phyloP scores from a whole-genome alignment of 1,140 invertebrate species.

The Lordiphosa collinella region DNA sequence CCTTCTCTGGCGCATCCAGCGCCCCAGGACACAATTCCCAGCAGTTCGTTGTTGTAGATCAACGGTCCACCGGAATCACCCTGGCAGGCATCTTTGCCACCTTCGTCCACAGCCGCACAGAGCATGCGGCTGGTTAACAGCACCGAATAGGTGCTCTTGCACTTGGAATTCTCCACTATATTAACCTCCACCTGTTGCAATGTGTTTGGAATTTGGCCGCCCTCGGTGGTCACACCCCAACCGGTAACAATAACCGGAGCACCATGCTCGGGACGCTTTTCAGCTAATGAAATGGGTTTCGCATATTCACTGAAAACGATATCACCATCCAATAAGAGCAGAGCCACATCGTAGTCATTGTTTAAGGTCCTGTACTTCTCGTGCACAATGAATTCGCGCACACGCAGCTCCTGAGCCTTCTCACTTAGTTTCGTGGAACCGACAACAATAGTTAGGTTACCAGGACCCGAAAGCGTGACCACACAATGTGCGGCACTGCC shows the following conservation, averaged over 20 bases:
- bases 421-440: conserved; percentile 50
- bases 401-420: conserved; percentile 29
- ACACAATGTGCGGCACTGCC: conserved; percentile 83
- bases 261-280: conserved; percentile 37
- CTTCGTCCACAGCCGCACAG: conserved; percentile 80
- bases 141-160: conserved; percentile 44
- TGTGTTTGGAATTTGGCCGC: conserved; percentile 33
- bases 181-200: conserved; percentile 57
- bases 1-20: conserved; percentile 83
- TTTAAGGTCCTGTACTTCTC: conserved; percentile 42
- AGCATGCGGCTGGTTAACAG: conserved; percentile 81
- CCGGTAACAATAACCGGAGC: conserved; percentile 56
- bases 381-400: conserved; percentile 48
- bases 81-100: conserved; percentile 82
- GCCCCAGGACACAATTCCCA: conserved; percentile 86
- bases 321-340: conserved; percentile 51
- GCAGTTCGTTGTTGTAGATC: conserved; percentile 73
- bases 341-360: conserved; percentile 63
- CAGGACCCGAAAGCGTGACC: conserved; percentile 15
- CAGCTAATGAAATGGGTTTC: conserved; percentile 57
- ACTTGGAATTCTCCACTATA: conserved; percentile 42
- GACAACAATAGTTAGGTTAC: conserved; percentile 51
- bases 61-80: conserved; percentile 80
- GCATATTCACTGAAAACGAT: conserved; percentile 44
- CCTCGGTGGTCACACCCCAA: conserved; percentile 56